Percentiles rank a stretch among this genome's conserved stretches.
Evolutionary conservation across 2,888 invertebrate species (phyloP).

Genomic region (Chromoteleia sp.): DNA sequence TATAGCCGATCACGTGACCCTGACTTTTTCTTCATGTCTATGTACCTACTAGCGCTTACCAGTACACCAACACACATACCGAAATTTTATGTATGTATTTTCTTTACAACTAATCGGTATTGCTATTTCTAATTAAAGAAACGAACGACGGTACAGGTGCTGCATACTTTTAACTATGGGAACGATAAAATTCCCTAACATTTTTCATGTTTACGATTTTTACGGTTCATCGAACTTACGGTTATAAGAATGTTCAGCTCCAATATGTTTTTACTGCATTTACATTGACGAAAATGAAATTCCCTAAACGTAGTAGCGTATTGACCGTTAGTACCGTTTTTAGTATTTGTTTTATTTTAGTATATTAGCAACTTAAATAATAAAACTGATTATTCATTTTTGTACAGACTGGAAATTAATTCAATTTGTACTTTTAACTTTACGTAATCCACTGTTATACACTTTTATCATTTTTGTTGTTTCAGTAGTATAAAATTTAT

Average conservation of each 20-base stretch:
- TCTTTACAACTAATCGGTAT: constrained; percentile 41
- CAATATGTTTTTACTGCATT: no score
- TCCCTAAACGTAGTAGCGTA: no score
- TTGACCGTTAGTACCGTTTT: no score
- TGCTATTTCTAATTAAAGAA: constrained; percentile 55
- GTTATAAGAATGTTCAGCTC: constrained; percentile 21
- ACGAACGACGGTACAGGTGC: constrained; percentile 25
- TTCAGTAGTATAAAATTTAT: no score
- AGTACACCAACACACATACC: constrained; percentile 6
- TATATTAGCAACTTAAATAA: no score
- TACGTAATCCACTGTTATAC: no score
- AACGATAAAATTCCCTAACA: constrained; percentile 41
- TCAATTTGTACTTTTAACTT: no score
- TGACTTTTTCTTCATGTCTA: constrained; percentile 67
- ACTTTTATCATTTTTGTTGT: no score
- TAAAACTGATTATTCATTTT: no score
- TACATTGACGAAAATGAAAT: no score
- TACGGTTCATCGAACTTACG: constrained; percentile 16
- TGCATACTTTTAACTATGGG: constrained; percentile 18
- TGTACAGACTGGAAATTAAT: no score
- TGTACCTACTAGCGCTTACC: constrained; percentile 16
- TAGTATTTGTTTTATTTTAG: no score
- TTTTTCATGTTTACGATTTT: constrained; percentile 30
- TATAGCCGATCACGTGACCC: constrained; percentile 82
- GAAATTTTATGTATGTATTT: constrained; percentile 18